Evolutionary conservation across 2,113 vertebrate genomes (phyloP), one percentile per base, ranked within the genome.

Genomic region (Herpailurus yagouaroundi): DNA sequence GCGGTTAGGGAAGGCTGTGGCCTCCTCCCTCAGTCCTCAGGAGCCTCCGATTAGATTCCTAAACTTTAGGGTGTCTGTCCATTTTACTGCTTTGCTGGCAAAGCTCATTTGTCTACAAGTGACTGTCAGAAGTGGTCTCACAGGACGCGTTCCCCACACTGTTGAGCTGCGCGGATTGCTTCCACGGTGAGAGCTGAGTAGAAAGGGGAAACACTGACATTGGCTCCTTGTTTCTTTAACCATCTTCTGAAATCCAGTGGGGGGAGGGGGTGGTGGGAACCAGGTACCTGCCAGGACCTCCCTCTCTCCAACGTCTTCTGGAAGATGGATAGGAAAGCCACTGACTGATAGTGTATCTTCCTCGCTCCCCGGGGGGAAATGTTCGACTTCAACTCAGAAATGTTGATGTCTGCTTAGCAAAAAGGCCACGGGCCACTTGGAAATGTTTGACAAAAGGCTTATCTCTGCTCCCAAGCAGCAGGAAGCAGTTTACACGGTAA

Each of bases 81-180:
- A 31, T 45, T n/a, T 48, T 29, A 23, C 7, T 4, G 7, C 7
- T 5, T 5, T 29, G 5, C 31, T 77, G 21, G 11, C 3, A 27
- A n/a, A 21, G n/a, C 41, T 36, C 63, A 15, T 63, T 60, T 2
- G 33, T 73, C 64, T n/a, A 1, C 6, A 50, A 48, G 25, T 21
- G 27, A 68, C 7, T 1, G 12, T 27, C 48, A 10, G 80, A 5
- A 19, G 11, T 2, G 7, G 7, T 45, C 50, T 11, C 1, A 9
- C 5, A 5, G 50, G 5, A 3, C 3, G 0, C 21, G 1, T 10
- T 2, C n/a, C 27, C 36, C 7, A 1, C 9, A 7, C 1, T 21
- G 18, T 38, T 29, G 52, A 25, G 13, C 27, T 0, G 60, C 9
- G 2, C 9, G 7, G 15, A 29, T 52, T 7, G 25, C 74, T 25